Conservation (phyloP, 2,113 vertebrate genomes). For the Ia io region DNA sequence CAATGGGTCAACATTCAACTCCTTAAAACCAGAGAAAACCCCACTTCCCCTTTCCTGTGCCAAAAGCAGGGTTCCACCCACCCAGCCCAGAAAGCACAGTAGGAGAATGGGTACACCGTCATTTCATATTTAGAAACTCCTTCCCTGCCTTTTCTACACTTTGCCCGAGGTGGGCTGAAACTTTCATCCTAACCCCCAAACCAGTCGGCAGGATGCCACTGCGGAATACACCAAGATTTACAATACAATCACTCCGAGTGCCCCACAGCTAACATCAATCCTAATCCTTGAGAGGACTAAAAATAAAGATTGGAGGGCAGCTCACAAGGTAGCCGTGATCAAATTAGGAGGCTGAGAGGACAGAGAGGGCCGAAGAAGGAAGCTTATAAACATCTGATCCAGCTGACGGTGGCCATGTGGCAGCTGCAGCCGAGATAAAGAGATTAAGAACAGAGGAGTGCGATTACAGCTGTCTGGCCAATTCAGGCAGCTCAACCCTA, state of each 20-base stretch:
- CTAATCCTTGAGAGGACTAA: conserved; percentile 99
- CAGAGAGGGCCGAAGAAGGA: conserved; percentile 96
- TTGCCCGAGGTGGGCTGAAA: conserved; percentile 73
- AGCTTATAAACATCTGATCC: conserved; percentile 99
- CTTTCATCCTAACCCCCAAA: conserved; percentile 72
- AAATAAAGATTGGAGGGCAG: conserved; percentile 99
- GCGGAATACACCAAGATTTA: conserved; percentile 90
- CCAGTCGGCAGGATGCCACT: conserved; percentile 75
- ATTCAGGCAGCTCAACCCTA: conserved; percentile 99
- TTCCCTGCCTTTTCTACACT: conserved; percentile 9
- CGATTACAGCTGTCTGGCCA: conserved; percentile 99
- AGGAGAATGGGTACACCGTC: background rate
- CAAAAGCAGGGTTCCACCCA: conserved; percentile 62
- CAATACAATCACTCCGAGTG: conserved; percentile 99
- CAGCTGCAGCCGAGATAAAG: conserved; percentile 99
- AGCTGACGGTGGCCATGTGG: conserved; percentile 99
- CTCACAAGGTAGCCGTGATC: conserved; percentile 96
- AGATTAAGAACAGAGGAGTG: conserved; percentile 99
- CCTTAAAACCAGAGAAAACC: conserved; percentile 67
- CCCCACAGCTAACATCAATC: conserved; percentile 99
- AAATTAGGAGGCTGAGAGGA: conserved; percentile 94
- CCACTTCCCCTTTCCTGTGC: conserved; percentile 71
- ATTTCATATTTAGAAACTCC: conserved; percentile 22
- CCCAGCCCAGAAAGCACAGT: conserved; percentile 6
- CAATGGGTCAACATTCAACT: conserved; percentile 74